Evolutionary conservation across 2,797 vertebrate genomes (phyloP), one percentile per base, ranked within the genome.

Genomic region (Gallirallus australis): DNA sequence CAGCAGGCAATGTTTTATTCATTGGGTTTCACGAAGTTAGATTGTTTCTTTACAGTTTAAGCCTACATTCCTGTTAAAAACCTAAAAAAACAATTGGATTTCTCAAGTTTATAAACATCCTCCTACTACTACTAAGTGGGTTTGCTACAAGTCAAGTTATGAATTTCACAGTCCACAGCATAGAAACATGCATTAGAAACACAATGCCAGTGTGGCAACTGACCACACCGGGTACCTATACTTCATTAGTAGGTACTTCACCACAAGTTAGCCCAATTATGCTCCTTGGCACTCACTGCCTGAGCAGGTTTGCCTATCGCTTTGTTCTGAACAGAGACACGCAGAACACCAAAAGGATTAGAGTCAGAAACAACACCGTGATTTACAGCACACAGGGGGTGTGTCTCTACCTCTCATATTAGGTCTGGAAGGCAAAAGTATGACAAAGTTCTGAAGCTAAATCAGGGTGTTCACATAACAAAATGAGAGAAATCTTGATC

Each of bases 401-500:
- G 52, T 90, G 77, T 73, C 81, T 90, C 59, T 63, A 64, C 63
- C 61, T 79, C 68, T 86, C 66, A 69, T 47, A 83, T 60, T 42
- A 94, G 57, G 60, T 63, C 54, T 81, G 65, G 47, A 90, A 84
- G 56, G 48, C 48, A 70, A 86, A 57, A 78, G 66, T 24, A 5
- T 66, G 90, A 94, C 63, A 59, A 59, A 83, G 75, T 70, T 91
- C 95, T 94, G 75, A 78, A 85, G 64, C 77, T 91, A 92, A 70
- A 93, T 77, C 70, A 94, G 77, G 21, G 86, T 80, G 81, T 68
- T 92, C 77, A 83, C 65, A 39, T 66, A 85, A 80, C 60, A 82
- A 86, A 89, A 72, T 68, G 91, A 96, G 87, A 89, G 95, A 94
- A 93, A 96, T 71, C 77, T 94, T 91, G 71, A 91, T 72, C 59